Evolutionary conservation across 2,888 invertebrate genomes (phyloP).

Genomic region (Busseola fusca): DNA sequence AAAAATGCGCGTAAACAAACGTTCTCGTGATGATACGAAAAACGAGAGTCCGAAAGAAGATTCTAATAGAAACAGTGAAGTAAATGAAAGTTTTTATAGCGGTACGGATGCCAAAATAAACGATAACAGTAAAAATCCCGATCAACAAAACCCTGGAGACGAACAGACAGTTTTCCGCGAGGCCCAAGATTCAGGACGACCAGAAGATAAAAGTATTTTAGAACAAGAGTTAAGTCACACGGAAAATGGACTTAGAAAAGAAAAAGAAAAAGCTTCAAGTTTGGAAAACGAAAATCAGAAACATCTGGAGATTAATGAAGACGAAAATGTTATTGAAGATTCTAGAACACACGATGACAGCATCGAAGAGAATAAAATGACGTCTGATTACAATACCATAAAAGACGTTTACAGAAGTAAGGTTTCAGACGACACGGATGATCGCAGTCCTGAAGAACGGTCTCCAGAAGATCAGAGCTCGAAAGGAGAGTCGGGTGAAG

Average conservation of each 20-base stretch:
- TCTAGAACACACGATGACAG: neutral
- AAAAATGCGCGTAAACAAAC: neutral
- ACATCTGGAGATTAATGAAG: neutral
- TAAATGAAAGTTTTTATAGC: neutral
- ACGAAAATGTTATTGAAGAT: neutral
- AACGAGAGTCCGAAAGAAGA: neutral
- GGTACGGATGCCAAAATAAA: neutral
- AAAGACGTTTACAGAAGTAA: neutral
- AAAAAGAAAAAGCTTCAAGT: neutral
- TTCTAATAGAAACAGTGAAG: neutral
- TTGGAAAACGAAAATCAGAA: neutral
- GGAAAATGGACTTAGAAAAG: neutral
- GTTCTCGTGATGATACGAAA: neutral
- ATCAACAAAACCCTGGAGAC: neutral
- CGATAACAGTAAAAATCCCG: neutral
- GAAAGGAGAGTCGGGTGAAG: neutral
- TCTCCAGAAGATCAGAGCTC: neutral
- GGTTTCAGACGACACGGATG: neutral
- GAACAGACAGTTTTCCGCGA: neutral
- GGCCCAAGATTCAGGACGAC: neutral
- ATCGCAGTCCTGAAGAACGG: neutral
- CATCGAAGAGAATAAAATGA: slow-evolving; percentile 2
- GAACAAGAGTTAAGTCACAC: neutral
- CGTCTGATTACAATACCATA: neutral
- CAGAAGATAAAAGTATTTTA: slow-evolving; percentile 1